Percentiles rank a stretch among this genome's conserved stretches.
These are phyloP conservation scores for Cherax destructor DNA, from an alignment of 1,140 invertebrate species.

Conservation along the genomic window DNA sequence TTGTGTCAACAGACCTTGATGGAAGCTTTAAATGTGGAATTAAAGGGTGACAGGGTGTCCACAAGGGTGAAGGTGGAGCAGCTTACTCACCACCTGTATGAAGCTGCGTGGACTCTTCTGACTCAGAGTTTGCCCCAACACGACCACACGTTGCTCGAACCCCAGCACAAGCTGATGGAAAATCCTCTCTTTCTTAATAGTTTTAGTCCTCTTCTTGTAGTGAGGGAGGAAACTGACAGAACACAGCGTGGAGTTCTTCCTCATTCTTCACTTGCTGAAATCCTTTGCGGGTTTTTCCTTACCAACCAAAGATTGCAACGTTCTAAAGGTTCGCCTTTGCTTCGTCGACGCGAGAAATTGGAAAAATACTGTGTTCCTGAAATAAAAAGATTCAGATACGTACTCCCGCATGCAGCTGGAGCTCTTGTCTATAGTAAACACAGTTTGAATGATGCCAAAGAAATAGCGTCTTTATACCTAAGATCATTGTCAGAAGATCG, in stretches of 20 bases:
- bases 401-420: constrained; percentile 39
- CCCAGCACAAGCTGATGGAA: not conserved
- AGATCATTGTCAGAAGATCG: constrained; percentile 9
- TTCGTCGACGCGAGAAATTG: constrained; percentile 27
- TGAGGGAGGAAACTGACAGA: constrained; percentile 15
- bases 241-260: constrained; percentile 5
- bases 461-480: constrained; percentile 26
- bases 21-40: not conserved
- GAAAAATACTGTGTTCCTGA: constrained; percentile 42
- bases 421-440: constrained; percentile 48
- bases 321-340: constrained; percentile 5
- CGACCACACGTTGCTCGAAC: constrained; percentile 26
- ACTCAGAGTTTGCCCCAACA: constrained; percentile 8
- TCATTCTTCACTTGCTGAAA: constrained; percentile 37
- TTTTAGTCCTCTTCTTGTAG: constrained; percentile 20
- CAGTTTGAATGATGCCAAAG: constrained; percentile 48
- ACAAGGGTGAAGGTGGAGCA: constrained; percentile 1
- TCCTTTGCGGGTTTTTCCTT: constrained; percentile 54
- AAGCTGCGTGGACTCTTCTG: constrained; percentile 16
- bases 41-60: not conserved
- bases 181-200: not conserved
- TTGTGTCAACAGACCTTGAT: constrained; percentile 12
- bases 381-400: constrained; percentile 30
- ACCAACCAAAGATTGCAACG: not conserved
- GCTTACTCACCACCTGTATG: constrained; percentile 12